Evolutionary conservation across 23 tunicate genomes (phyloP).

Genomic region (Corella eumyota): DNA sequence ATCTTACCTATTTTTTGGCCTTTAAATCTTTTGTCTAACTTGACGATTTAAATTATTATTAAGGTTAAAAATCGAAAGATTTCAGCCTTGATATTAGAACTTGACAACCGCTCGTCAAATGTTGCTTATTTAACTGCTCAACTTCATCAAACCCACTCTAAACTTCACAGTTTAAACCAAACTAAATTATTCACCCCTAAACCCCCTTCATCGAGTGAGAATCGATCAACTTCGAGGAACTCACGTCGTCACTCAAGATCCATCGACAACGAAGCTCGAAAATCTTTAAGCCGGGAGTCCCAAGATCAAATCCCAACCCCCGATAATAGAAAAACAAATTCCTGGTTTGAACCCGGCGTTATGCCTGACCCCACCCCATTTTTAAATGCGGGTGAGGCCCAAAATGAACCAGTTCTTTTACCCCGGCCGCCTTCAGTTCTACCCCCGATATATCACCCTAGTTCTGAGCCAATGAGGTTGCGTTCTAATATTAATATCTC

Average conservation of each 20-base stretch:
- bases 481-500: too few relatives aligned
- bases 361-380: conserved; percentile 60
- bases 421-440: conserved; percentile 16
- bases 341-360: conserved; percentile 33
- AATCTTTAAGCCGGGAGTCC: neutral
- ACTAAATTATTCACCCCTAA: conserved; percentile 5
- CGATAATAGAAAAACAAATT: neutral
- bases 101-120: conserved; percentile 30
- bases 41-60: neutral
- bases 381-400: conserved; percentile 19
- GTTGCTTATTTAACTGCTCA: conserved; percentile 41
- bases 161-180: conserved; percentile 15
- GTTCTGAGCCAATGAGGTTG: too few relatives aligned
- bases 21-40: too few relatives aligned
- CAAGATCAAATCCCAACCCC: neutral
- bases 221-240: neutral
- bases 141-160: conserved; percentile 50
- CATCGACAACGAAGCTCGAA: conserved; percentile 10
- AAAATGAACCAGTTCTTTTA: neutral
- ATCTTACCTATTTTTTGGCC: too few relatives aligned
- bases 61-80: conserved; percentile 34
- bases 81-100: conserved; percentile 19
- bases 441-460: too few relatives aligned
- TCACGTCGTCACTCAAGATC: conserved; percentile 25
- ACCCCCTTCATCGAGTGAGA: neutral